Conservation (phyloP, 2,797 vertebrate species). For the Phrynocephalus vlangalii region DNA sequence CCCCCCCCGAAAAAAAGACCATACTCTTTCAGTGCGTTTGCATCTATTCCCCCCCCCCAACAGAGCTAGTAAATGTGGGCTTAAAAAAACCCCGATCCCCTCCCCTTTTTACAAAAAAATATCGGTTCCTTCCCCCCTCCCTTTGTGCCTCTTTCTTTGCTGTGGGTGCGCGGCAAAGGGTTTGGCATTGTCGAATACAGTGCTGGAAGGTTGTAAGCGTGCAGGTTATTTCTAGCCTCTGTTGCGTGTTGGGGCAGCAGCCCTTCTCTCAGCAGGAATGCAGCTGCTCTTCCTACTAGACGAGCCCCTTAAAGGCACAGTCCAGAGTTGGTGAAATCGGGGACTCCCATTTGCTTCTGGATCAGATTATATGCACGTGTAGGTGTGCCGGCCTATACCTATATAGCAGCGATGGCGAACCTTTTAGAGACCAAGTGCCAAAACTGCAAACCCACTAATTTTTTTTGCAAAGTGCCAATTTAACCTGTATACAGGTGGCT, state of each 20-base stretch:
- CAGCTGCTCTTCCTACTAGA: constrained; percentile 79
- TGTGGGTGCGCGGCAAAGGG: not conserved
- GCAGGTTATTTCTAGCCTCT: constrained; percentile 74
- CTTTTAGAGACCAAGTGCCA: no score
- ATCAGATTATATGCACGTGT: not conserved
- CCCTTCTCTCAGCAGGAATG: constrained; percentile 88
- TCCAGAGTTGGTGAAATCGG: constrained; percentile 60
- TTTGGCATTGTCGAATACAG: constrained; percentile 31
- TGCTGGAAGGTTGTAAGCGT: constrained; percentile 59
- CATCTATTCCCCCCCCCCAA: not conserved
- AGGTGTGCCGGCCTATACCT: no score
- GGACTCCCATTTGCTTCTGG: not conserved
- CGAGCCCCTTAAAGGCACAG: constrained; percentile 84
- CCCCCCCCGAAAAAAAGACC: constrained; percentile 1
- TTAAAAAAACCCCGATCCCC: no score
- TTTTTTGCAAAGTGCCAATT: no score
- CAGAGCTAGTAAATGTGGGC: no score
- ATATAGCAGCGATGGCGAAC: no score
- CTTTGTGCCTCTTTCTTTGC: not conserved
- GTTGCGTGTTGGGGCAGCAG: constrained; percentile 93
- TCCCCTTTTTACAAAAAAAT: not conserved
- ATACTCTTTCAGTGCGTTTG: constrained; percentile 19
- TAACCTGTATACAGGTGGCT: no score
- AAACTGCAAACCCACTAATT: no score
- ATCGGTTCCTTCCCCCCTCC: not conserved